Evolutionary conservation across 1,140 invertebrate species (phyloP).

Genomic region (Drosophila pseudoananassae): DNA sequence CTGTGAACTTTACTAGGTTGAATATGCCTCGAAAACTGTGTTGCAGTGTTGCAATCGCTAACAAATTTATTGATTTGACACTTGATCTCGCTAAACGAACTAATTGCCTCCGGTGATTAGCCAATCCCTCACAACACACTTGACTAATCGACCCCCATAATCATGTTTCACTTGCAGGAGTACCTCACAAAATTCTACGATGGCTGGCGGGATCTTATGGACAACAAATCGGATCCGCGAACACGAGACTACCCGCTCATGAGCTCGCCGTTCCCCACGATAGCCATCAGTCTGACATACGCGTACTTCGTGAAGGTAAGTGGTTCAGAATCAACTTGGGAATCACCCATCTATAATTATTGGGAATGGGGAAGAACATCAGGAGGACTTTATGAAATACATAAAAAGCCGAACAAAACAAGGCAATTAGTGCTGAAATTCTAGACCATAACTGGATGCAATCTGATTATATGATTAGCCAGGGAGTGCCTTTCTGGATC

Average conservation of each 20-base stretch:
- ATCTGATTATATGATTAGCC: slow-evolving; percentile 20
- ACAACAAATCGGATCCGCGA: slow-evolving; percentile 91
- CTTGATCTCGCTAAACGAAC: slow-evolving; percentile 43
- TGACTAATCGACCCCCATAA: slow-evolving; percentile 26
- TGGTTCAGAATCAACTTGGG: slow-evolving; percentile 7
- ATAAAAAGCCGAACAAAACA: slow-evolving; percentile 15
- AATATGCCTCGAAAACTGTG: slow-evolving; percentile 14
- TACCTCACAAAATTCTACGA: slow-evolving; percentile 85
- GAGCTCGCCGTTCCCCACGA: slow-evolving; percentile 92
- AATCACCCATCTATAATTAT: slow-evolving; percentile 54
- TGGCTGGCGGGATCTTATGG: slow-evolving; percentile 88
- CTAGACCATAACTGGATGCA: slow-evolving; percentile 23
- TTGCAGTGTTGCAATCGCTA: slow-evolving; percentile 56
- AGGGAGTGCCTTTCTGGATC: slow-evolving; percentile 14
- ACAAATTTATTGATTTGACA: slow-evolving; percentile 68
- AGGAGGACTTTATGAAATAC: background rate
- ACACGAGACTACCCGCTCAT: slow-evolving; percentile 93
- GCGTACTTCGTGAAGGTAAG: slow-evolving; percentile 91
- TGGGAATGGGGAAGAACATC: background rate
- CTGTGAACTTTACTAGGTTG: slow-evolving; percentile 18
- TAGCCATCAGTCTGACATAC: slow-evolving; percentile 90
- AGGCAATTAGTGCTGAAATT: slow-evolving; percentile 25
- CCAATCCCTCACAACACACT: slow-evolving; percentile 14
- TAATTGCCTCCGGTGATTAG: slow-evolving; percentile 22
- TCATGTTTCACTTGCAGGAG: slow-evolving; percentile 59